Evolutionary conservation across 2,888 invertebrate species (phyloP).

Genomic region (Drosophila pseudotalamancana): DNA sequence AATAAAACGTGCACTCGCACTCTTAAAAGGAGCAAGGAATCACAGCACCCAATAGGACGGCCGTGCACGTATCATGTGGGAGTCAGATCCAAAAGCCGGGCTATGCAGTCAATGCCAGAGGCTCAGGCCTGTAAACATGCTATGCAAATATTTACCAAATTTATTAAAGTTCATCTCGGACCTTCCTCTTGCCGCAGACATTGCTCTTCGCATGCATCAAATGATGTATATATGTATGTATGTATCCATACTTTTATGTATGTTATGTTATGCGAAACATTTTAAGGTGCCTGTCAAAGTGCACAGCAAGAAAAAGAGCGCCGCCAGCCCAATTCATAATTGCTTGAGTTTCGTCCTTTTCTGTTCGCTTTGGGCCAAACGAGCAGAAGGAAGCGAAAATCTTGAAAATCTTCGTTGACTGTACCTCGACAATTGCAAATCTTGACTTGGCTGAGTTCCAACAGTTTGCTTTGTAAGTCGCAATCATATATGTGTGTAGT

Average conservation of each 20-base stretch:
- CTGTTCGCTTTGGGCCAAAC: not conserved
- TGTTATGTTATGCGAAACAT: constrained; percentile 12
- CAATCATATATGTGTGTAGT: constrained; percentile 6
- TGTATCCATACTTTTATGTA: not conserved
- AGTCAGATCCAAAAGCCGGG: constrained; percentile 14
- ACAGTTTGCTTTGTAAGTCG: constrained; percentile 37
- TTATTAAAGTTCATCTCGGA: constrained; percentile 66
- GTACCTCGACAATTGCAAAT: constrained; percentile 44
- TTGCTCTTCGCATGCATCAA: constrained; percentile 39
- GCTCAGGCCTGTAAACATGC: constrained; percentile 60
- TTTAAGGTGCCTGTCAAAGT: constrained; percentile 42
- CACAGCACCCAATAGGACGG: constrained; percentile 58
- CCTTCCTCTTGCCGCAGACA: constrained; percentile 23
- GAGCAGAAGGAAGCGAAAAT: constrained; percentile 20
- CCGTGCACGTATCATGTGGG: constrained; percentile 52
- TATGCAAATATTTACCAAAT: constrained; percentile 70
- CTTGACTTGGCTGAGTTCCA: constrained; percentile 47
- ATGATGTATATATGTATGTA: constrained; percentile 2
- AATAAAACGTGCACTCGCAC: constrained; percentile 72
- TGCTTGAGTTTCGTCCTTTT: constrained; percentile 41
- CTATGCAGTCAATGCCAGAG: constrained; percentile 43
- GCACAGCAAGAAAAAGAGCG: constrained; percentile 33
- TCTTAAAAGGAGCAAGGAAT: constrained; percentile 47
- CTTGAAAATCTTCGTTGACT: constrained; percentile 23
- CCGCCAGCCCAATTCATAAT: constrained; percentile 48